phyloP scores from a whole-genome alignment of 37 sponge, comb jelly and placozoan species.

The Tethya wilhelma region DNA sequence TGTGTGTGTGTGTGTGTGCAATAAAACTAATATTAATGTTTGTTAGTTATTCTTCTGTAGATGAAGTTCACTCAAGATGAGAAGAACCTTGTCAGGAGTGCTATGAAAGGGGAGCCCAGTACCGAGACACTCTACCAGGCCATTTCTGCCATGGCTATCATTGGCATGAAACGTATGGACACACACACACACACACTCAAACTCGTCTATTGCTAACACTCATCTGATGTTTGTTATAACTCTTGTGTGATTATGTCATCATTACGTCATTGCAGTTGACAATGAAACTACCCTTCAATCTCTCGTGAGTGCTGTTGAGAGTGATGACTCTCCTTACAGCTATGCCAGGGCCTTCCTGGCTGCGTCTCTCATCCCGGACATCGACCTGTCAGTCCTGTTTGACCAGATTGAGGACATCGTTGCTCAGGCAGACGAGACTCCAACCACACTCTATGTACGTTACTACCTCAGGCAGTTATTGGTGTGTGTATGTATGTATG shows the following conservation, averaged over 20 bases:
- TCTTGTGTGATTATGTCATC: background rate
- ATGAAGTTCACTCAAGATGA: background rate
- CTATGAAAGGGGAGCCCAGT: constrained; percentile 17
- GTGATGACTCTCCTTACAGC: constrained; percentile 52
- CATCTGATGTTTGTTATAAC: no score
- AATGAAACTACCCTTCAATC: constrained; percentile 27
- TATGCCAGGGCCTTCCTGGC: constrained; percentile 50
- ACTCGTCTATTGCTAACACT: no score
- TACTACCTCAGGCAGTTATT: background rate
- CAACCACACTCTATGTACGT: constrained; percentile 65
- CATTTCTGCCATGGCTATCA: constrained; percentile 24
- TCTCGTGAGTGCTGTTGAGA: constrained; percentile 48
- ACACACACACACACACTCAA: background rate
- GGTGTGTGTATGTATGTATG: background rate
- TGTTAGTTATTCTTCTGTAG: constrained; percentile 15
- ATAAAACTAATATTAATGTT: no score
- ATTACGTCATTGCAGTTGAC: constrained; percentile 26
- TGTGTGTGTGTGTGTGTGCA: no score
- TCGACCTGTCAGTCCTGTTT: constrained; percentile 52
- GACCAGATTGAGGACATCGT: constrained; percentile 72
- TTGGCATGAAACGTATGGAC: constrained; percentile 34
- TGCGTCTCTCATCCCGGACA: constrained; percentile 30
- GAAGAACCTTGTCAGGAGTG: background rate
- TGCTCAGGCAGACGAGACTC: constrained; percentile 70
- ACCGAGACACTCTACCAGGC: constrained; percentile 40